Conservation (phyloP, 2,888 invertebrate species). For the Nasonovia ribisnigri region DNA sequence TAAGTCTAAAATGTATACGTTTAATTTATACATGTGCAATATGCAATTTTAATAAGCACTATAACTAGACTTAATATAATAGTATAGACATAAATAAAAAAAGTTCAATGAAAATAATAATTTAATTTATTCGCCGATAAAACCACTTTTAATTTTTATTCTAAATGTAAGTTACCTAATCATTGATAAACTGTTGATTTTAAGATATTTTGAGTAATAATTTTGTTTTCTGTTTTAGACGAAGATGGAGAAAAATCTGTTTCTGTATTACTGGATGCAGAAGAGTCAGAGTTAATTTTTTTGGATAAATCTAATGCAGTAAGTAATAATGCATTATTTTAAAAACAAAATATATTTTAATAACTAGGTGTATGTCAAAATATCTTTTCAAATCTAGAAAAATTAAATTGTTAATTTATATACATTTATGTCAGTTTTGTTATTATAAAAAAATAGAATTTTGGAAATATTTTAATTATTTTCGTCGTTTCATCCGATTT, state of each 20-base stretch:
- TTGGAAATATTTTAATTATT: not conserved
- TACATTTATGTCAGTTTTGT: not conserved
- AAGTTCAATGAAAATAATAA: too few relatives aligned
- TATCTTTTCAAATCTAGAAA: not conserved
- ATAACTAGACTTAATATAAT: too few relatives aligned
- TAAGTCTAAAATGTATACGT: not conserved
- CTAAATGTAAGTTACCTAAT: not conserved
- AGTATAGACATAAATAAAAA: too few relatives aligned
- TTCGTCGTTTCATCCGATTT: not conserved
- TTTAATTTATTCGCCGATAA: too few relatives aligned
- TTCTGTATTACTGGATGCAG: slow-evolving; percentile 86
- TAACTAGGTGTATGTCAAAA: not conserved
- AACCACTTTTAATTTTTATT: not conserved
- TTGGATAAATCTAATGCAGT: slow-evolving; percentile 84
- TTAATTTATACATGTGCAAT: too few relatives aligned
- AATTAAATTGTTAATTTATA: not conserved
- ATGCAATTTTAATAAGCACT: too few relatives aligned
- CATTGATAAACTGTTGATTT: not conserved
- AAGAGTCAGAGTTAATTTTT: slow-evolving; percentile 90
- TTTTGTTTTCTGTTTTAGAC: slow-evolving; percentile 72
- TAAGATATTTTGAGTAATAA: not conserved
- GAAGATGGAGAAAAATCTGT: slow-evolving; percentile 92
- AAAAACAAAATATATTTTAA: not conserved
- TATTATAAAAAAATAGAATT: not conserved
- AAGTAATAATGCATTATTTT: slow-evolving; percentile 3